Evolutionary conservation across 2,888 invertebrate genomes (phyloP), one percentile per base, ranked within the genome.

Genomic region (Gymnoscelis rufifasciata): DNA sequence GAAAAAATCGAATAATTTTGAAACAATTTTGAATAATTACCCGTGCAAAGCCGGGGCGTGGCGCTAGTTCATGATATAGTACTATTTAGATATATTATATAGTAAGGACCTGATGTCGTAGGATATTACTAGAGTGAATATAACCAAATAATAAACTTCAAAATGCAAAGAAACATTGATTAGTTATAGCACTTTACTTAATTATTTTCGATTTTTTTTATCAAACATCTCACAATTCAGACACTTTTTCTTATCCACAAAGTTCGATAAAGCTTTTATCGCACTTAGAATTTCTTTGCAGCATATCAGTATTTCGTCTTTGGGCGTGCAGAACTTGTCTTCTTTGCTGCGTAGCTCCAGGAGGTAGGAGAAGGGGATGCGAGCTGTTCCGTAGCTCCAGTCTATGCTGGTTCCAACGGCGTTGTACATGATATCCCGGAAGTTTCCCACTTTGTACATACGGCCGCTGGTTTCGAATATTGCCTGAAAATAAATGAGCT

Each of bases 371-470:
- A 74, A 88, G 0, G 86, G 88, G 19, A 88, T 83, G 1, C 64
- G 72, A 10, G 83, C 87, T 1, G 75, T 73, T 3, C 83, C 84
- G 37, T 88, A 87, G 51, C 84, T 84, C 87, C 88, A 88, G 53
- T 88, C 88, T 23, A 86, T 81, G 51, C 88, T 88, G 1, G 87
- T 87, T 0, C 88, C 88, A 35, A 70, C 63, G 0, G 88, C 86
- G 35, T 64, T 67, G 50, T 87, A 88, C 86, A 86, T 88, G 0
- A 87, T 62, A 47, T 87, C 84, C 58, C 77, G 84, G 55, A 86
- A 86, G 51, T 78, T 82, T 0, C 88, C 88, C 2, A 88, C 86
- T 72, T 83, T 86, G 47, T 86, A 88, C 78, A 82, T 78, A 7
- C 75, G 71, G 6, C 86, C 82, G 15, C 61, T 77, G 1, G 78